Base-by-base conservation (phyloP, 2,888 invertebrate species). In the Eupithecia dodoneata region DNA sequence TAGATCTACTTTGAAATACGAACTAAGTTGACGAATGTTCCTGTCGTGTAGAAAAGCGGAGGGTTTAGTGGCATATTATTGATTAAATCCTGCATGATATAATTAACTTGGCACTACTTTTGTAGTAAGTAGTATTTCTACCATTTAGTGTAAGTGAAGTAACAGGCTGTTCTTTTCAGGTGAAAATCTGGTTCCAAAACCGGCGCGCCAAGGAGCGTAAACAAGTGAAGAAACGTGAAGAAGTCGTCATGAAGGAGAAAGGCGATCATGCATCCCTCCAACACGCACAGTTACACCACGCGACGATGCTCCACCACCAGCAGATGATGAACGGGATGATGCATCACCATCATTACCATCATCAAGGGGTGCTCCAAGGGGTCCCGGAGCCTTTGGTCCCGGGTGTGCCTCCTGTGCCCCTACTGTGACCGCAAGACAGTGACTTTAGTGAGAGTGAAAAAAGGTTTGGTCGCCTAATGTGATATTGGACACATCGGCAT, bases 131-230 rank as follows among this genome's bases (percentile, higher is more conserved):
- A n/a, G 6, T 59, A 59, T 59, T 15, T 18, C 59, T 10, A 59
- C 4, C 9, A 59, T 30, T 1, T 3, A 63, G 30, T 30, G 30
- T 1, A 9, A 63, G 4, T 15, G 66, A 66, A 66, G 3, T 70
- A 70, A 70, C 47, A 49, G 2, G 5, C n/a, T 30, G 2, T 18
- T 74, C 59, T 82, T 83, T 85, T 0, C 87, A 95, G 97, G 97
- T 97, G 73, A 97, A 97, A 92, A 97, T 97, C 79, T 97, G 97
- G 97, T 99, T 98, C 90, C 98, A 98, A 96, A 99, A 99, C 91
- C 96, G 99, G 18, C 96, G 99, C 66, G 99, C 99, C 74, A 99
- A 99, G 93, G 99, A 99, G 87, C 96, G 99, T 13, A 99, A 99
- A 91, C 97, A 98, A 89, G 94, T 94, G 66, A 98, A 99, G 90